These are phyloP conservation scores for Bombus confusus DNA, from an alignment of 1,140 invertebrate genomes.

Conservation along the genomic window DNA sequence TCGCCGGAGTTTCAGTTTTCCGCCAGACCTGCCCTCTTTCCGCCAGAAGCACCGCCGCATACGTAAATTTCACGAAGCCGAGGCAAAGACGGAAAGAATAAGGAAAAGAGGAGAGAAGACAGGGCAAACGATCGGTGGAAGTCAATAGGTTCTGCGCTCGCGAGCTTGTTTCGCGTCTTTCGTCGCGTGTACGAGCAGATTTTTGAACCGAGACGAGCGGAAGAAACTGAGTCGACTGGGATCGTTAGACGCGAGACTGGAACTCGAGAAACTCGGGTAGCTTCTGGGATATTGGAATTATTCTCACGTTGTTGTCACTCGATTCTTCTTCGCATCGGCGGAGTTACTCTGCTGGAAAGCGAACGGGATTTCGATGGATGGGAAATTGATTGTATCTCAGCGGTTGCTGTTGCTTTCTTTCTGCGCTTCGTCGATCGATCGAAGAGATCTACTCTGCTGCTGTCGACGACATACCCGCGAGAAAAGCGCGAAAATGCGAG, in stretches of 20 bases:
- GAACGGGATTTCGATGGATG: no score
- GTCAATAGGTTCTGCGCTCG: neutral
- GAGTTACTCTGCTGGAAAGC: no score
- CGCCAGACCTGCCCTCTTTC: neutral
- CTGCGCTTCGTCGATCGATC: no score
- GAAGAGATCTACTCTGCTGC: no score
- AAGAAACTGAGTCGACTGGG: neutral
- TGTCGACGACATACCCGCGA: no score
- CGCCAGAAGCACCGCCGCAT: neutral
- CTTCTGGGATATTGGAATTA: no score
- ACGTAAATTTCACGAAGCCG: slow-evolving; percentile 23
- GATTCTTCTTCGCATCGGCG: no score
- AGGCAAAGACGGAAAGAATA: neutral
- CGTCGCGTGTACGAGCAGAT: neutral
- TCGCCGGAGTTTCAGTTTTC: neutral
- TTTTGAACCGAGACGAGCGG: neutral
- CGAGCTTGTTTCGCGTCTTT: neutral
- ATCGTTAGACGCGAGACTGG: neutral
- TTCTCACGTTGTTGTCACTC: no score
- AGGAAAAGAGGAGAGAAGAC: neutral
- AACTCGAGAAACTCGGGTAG: no score
- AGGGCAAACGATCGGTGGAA: neutral
- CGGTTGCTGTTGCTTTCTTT: no score
- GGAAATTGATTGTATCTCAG: no score
- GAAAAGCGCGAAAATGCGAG: no score